Evolutionary conservation across 2,113 vertebrate species (phyloP).

Genomic region (Eubucco bourcierii): DNA sequence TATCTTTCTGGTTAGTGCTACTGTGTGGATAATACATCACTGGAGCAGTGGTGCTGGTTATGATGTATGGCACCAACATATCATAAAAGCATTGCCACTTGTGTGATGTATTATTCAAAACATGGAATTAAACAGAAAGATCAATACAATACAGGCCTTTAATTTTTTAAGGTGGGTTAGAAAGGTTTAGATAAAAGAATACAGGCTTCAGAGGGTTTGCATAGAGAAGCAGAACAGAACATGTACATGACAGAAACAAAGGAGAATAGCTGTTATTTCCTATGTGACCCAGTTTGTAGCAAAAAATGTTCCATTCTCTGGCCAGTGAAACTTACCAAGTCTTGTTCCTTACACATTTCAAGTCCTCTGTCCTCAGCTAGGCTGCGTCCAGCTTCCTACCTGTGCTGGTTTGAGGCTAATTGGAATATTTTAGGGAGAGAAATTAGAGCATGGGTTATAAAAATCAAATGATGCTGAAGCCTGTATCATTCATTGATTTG

Average conservation of each 20-base stretch:
- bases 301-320: not conserved
- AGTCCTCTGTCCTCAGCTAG: not conserved
- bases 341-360: not conserved
- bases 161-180: slow-evolving; percentile 33
- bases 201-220: not conserved
- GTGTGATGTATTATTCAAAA: slow-evolving; percentile 68
- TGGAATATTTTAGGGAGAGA: no score
- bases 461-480: no score
- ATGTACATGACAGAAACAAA: not conserved
- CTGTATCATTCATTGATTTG: no score
- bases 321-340: not conserved
- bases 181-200: slow-evolving; percentile 18
- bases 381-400: not conserved
- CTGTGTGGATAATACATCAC: slow-evolving; percentile 58
- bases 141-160: slow-evolving; percentile 35
- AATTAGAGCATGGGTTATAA: no score
- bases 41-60: slow-evolving; percentile 49
- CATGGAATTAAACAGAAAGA: slow-evolving; percentile 42
- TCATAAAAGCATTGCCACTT: slow-evolving; percentile 62
- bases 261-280: not conserved
- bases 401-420: no score
- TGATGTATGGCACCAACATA: slow-evolving; percentile 60
- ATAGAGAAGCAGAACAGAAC: not conserved
- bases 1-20: slow-evolving; percentile 56
- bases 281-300: not conserved